Percentiles rank a stretch among this genome's conserved stretches.
Conservation (phyloP, 2,113 vertebrate genomes). For the Bos indicus region DNA sequence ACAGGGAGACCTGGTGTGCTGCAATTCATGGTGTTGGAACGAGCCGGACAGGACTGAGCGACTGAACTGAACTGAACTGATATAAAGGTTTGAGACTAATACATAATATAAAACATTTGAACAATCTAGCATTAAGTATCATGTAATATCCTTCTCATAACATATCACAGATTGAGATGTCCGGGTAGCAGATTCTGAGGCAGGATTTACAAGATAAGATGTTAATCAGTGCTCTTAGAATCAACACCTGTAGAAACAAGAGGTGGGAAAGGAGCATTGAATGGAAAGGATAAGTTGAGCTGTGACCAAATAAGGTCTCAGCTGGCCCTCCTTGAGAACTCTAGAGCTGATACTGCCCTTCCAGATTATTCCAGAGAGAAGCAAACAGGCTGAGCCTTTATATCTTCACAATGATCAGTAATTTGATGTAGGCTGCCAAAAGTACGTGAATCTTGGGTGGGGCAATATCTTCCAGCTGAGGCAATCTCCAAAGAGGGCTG, state of each 20-base stretch:
- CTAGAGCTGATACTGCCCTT: neutral
- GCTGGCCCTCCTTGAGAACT: neutral
- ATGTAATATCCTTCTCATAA: neutral
- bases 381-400: neutral
- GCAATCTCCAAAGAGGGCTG: neutral
- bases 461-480: neutral
- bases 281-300: neutral
- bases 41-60: no score
- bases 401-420: neutral
- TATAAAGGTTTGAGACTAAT: neutral
- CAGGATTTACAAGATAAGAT: neutral
- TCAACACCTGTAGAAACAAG: neutral
- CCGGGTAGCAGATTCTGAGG: neutral
- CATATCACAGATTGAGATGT: neutral
- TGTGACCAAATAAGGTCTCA: neutral
- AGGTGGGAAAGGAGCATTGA: neutral
- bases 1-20: no score
- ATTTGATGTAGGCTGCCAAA: neutral
- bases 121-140: neutral
- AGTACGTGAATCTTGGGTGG: neutral
- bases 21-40: accelerated
- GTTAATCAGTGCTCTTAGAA: neutral
- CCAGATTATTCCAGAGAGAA: neutral
- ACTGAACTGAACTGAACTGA: no score
- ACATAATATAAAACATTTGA: neutral